Conservation (phyloP, 2,797 vertebrate genomes). For the Eurystomus glaucurus region DNA sequence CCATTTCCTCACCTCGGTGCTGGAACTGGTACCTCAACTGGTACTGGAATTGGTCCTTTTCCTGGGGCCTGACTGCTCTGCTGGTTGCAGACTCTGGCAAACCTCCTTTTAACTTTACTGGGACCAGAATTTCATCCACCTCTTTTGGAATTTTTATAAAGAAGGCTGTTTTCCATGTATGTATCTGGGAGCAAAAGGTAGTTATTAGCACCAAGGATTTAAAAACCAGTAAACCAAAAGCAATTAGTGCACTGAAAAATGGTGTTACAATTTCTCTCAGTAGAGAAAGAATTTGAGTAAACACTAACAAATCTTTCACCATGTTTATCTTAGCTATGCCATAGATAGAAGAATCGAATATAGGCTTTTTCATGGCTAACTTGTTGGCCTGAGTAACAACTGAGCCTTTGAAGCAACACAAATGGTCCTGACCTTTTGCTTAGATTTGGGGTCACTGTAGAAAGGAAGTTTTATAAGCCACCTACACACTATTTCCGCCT, state of each 20-base stretch:
- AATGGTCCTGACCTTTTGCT: slow-evolving; percentile 78
- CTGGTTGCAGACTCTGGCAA: not conserved
- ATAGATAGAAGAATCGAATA: slow-evolving; percentile 68
- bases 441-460: slow-evolving; percentile 76
- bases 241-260: not conserved
- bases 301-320: slow-evolving; percentile 56
- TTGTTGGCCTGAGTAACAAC: slow-evolving; percentile 78
- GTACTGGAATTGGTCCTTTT: not conserved
- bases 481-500: slow-evolving; percentile 67
- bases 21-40: not conserved
- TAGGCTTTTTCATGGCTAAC: slow-evolving; percentile 69
- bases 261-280: not conserved
- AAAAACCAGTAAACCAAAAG: not conserved
- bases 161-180: not conserved
- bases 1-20: not conserved
- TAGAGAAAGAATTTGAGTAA: slow-evolving; percentile 50
- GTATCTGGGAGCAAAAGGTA: not conserved
- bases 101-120: not conserved
- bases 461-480: slow-evolving; percentile 81
- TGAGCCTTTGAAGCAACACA: slow-evolving; percentile 76
- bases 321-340: slow-evolving; percentile 76
- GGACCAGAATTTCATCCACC: not conserved
- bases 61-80: not conserved
- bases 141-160: not conserved
- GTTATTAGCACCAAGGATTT: slow-evolving; percentile 12